Percentiles rank a stretch among this genome's conserved stretches.
These are phyloP conservation scores for Platyscapa corneri DNA, from an alignment of 1,140 invertebrate genomes.

Conservation along the genomic window DNA sequence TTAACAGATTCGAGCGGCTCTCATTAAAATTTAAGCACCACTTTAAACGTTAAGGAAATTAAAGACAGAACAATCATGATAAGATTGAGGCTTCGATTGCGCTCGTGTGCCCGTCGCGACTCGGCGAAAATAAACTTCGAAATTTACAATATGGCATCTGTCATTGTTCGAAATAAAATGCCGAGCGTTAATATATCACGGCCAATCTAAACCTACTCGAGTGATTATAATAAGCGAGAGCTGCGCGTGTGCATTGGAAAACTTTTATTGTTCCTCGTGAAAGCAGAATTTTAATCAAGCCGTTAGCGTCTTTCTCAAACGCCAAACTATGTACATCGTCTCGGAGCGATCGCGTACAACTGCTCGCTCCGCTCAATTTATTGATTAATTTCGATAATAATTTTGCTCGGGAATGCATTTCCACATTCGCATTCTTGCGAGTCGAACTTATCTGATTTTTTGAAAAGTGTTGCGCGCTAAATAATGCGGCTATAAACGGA, in stretches of 20 bases:
- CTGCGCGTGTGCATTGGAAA: neutral
- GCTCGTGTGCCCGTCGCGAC: neutral
- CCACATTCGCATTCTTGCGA: neutral
- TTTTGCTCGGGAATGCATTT: neutral
- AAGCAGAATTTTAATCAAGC: constrained; percentile 42
- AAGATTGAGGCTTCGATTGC: neutral
- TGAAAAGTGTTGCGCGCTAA: neutral
- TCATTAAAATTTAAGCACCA: neutral
- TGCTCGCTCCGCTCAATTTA: neutral
- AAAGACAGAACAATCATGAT: neutral
- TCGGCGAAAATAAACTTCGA: neutral
- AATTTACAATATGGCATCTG: neutral
- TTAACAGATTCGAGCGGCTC: neutral
- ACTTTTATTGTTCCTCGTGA: constrained; percentile 33
- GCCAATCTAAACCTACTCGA: neutral
- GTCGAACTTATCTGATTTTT: neutral
- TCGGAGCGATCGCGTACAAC: neutral
- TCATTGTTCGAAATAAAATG: constrained; percentile 13
- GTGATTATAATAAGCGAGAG: neutral
- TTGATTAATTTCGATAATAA: neutral
- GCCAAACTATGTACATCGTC: neutral
- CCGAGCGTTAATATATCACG: neutral
- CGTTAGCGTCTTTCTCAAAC: constrained; percentile 23
- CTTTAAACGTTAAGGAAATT: neutral
- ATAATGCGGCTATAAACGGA: neutral